phyloP scores from a whole-genome alignment of 1,140 invertebrate species.

The Frieseomelitta varia region DNA sequence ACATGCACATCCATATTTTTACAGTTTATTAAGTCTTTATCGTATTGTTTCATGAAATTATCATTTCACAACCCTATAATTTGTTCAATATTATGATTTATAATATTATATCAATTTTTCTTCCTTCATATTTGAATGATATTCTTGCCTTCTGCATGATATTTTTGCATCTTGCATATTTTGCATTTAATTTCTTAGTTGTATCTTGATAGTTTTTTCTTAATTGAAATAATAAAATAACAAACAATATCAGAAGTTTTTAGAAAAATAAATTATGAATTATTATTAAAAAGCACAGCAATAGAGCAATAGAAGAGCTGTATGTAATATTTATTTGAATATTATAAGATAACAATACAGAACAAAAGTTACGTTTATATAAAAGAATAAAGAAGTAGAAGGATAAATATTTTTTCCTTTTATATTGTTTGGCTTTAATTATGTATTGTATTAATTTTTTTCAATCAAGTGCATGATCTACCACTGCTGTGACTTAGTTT shows the following conservation, averaged over 20 bases:
- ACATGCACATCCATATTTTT: background rate
- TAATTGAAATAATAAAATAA: no score
- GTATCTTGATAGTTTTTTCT: background rate
- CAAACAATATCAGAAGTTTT: background rate
- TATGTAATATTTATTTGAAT: background rate
- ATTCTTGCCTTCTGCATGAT: conserved; percentile 41
- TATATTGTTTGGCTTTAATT: conserved; percentile 51
- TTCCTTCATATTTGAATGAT: conserved; percentile 41
- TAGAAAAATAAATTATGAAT: background rate
- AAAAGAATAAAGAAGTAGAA: background rate
- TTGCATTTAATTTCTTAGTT: background rate
- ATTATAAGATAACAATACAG: background rate
- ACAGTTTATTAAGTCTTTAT: background rate
- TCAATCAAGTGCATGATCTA: conserved; percentile 71
- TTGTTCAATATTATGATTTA: conserved; percentile 12
- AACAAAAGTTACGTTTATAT: background rate
- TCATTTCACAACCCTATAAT: conserved; percentile 6
- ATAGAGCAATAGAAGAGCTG: background rate
- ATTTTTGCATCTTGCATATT: conserved; percentile 22
- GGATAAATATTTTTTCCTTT: conserved; percentile 16
- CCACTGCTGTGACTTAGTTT: conserved; percentile 63
- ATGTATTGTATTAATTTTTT: conserved; percentile 51
- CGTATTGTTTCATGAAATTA: conserved; percentile 11
- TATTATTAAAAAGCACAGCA: background rate
- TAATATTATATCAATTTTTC: conserved; percentile 8